Evolutionary conservation across 2,113 vertebrate species (phyloP).

Genomic region (Tonatia bakeri): DNA sequence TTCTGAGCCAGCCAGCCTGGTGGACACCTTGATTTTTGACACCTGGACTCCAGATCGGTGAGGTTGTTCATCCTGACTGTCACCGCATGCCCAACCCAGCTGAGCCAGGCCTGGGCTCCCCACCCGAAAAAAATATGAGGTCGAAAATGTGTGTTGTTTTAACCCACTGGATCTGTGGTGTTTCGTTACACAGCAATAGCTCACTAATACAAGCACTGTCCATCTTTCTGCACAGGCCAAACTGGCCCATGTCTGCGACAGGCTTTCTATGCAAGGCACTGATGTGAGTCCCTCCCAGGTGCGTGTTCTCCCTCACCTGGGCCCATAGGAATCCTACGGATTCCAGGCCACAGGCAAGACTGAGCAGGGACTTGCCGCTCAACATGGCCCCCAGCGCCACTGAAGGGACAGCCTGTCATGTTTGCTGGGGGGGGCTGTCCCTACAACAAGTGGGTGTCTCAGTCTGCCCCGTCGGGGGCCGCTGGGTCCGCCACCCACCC

Average conservation of each 20-base stretch:
- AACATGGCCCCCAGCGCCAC: fast-evolving
- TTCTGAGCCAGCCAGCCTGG: not conserved
- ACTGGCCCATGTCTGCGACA: fast-evolving
- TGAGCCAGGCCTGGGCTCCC: fast-evolving
- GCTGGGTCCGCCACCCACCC: fast-evolving
- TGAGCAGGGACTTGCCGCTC: not conserved
- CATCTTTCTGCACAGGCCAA: not conserved
- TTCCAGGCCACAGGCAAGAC: not conserved
- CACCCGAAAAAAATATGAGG: not conserved
- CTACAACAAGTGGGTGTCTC: fast-evolving
- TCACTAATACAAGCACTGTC: not conserved
- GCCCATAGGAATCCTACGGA: fast-evolving
- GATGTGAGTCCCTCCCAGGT: too few relatives aligned
- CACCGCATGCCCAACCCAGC: too few relatives aligned
- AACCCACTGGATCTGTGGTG: not conserved
- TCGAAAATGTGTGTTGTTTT: fast-evolving
- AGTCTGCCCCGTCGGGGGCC: fast-evolving
- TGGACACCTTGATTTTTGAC: not conserved
- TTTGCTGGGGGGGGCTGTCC: fast-evolving
- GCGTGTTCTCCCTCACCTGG: too few relatives aligned
- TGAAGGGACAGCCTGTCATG: fast-evolving
- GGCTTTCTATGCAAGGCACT: fast-evolving
- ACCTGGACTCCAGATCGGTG: fast-evolving
- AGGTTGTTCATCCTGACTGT: fast-evolving
- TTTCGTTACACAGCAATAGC: not conserved